Conservation (phyloP, 1,140 invertebrate genomes). For the Drosophila kohkoa region DNA sequence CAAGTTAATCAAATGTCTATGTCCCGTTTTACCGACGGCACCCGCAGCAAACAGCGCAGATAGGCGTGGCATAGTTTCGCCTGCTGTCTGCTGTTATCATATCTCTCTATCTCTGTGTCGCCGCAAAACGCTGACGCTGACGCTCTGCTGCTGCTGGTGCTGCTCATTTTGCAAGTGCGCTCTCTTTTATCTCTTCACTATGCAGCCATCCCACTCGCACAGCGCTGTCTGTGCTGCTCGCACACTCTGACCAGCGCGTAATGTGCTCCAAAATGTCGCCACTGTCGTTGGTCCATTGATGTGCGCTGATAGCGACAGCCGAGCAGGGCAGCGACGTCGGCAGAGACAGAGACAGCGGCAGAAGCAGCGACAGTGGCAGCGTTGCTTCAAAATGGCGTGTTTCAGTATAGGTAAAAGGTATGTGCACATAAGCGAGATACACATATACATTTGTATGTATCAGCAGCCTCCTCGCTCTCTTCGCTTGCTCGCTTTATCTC, state of each 20-base stretch:
- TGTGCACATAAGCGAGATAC: conserved; percentile 13
- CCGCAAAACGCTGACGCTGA: conserved; percentile 42
- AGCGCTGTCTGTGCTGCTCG: conserved; percentile 43
- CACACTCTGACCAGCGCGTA: conserved; percentile 69
- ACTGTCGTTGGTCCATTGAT: conserved; percentile 80
- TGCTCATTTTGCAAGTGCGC: conserved; percentile 65
- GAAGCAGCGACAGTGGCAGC: conserved; percentile 12
- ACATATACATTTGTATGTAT: conserved; percentile 7
- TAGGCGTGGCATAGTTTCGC: conserved; percentile 61
- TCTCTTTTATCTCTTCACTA: conserved; percentile 67
- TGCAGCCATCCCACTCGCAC: conserved; percentile 59
- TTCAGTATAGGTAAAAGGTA: conserved; percentile 21
- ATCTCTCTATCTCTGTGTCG: conserved; percentile 55
- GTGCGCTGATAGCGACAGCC: conserved; percentile 72
- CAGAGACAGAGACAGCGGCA: background rate
- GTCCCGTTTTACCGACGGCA: conserved; percentile 38
- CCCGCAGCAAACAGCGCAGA: conserved; percentile 15
- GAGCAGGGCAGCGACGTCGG: conserved; percentile 37
- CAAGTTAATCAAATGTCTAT: conserved; percentile 42
- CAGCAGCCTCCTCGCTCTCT: conserved; percentile 10
- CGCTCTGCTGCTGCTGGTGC: conserved; percentile 52
- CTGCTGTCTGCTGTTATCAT: conserved; percentile 47
- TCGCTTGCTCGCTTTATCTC: conserved; percentile 45
- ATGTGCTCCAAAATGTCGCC: conserved; percentile 82
- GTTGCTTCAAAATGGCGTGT: conserved; percentile 70